A percentile compares a stretch with the other conserved stretches of the same genome.
Evolutionary conservation across 2,888 invertebrate species (phyloP).

Genomic region (Hypsopygia costalis): DNA sequence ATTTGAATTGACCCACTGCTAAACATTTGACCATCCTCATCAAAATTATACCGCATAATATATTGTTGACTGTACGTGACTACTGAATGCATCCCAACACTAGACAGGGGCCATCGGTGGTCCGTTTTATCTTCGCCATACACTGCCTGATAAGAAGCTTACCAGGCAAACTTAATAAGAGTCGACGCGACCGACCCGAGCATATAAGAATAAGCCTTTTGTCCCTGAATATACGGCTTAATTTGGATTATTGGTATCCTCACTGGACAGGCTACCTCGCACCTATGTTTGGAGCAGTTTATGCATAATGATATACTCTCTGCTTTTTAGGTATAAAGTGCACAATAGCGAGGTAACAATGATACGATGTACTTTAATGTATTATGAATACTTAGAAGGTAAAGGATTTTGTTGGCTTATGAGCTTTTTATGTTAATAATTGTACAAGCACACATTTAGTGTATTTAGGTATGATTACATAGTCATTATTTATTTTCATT

Average conservation of each 20-base stretch:
- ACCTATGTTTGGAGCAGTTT: slow-evolving; percentile 38
- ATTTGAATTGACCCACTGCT: no score
- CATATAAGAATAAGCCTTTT: slow-evolving; percentile 51
- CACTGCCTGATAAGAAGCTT: slow-evolving; percentile 75
- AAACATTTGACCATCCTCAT: no score
- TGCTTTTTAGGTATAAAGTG: slow-evolving; percentile 44
- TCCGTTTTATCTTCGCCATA: slow-evolving; percentile 72
- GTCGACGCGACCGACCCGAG: slow-evolving; percentile 39
- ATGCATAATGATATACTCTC: slow-evolving; percentile 41
- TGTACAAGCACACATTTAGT: no score
- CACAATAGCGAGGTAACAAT: slow-evolving; percentile 44
- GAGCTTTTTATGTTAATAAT: no score
- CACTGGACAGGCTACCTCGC: slow-evolving; percentile 36
- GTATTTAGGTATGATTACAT: no score
- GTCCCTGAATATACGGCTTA: slow-evolving; percentile 36
- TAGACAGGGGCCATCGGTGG: slow-evolving; percentile 57
- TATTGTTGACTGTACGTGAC: slow-evolving; percentile 28
- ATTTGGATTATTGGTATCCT: slow-evolving; percentile 39
- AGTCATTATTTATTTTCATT: no score
- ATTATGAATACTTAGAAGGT: not conserved
- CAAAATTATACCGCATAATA: no score
- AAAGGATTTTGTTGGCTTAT: no score
- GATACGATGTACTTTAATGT: slow-evolving; percentile 20
- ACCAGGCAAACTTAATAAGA: slow-evolving; percentile 69
- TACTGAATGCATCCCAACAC: slow-evolving; percentile 50